Evolutionary conservation across 1,140 invertebrate genomes (phyloP), one percentile per base, ranked within the genome.

Genomic region (Ganaspis sp.): DNA sequence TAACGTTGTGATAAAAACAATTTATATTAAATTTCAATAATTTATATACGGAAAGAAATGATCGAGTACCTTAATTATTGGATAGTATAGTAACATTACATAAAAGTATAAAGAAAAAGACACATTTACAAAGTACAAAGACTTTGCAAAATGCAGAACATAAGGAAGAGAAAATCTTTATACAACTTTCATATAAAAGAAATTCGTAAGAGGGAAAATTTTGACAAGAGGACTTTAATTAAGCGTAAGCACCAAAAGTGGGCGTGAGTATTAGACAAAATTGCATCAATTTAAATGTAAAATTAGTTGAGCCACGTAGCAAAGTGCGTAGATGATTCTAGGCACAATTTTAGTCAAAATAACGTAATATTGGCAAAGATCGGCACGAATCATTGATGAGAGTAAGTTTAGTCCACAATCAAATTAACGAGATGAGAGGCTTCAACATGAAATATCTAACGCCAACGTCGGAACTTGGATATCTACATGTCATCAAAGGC

Each of bases 401-500:
- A 76, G 81, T 26, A 69, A 58, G 70, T 77, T 23, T 72, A 40
- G 73, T 64, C 58, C 38, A 49, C 74, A 81, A 85, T 84, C 74
- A 82, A 84, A 83, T 85, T 83, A 84, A 80, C 78, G 81, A 78
- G 76, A 79, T 70, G 77, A 80, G 78, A 79, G 76, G 38, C 72
- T 45, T 74, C 69, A 76, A 75, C 76, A 76, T n/a, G 76, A 81
- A 83, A 81, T 77, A 72, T 72, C 45, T 69, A 78, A 78, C 73
- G 64, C 76, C 75, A 23, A 69, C 75, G 71, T 81, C 49, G 80
- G n/a, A 69, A 54, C 23, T 75, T 74, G 49, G 21, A 75, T 76
- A 70, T 83, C 81, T 83, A 79, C 74, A 74, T 80, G 71, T 37
- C 76, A 76, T 86, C 84, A 87, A 87, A 88, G 87, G 84, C 87